These are phyloP conservation scores for Ligdia adustata DNA, from an alignment of 2,888 invertebrate species.

Conservation along the genomic window DNA sequence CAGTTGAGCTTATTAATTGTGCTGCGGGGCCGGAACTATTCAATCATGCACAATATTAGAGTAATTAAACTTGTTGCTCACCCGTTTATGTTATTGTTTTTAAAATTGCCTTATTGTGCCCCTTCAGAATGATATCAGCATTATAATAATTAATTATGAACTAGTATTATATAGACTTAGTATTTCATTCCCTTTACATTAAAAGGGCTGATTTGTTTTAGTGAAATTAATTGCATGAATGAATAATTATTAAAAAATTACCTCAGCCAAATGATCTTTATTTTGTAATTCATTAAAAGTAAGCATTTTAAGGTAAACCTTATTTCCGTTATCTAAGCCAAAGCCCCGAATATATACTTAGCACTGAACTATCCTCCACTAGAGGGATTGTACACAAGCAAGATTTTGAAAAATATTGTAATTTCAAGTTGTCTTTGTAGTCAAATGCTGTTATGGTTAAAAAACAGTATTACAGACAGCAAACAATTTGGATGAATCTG, in stretches of 20 bases:
- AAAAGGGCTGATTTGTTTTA: conserved; percentile 2
- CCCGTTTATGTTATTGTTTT: too few relatives aligned
- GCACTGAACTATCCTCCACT: conserved; percentile 4
- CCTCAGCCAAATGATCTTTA: conserved; percentile 12
- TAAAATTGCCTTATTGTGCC: conserved; percentile 12
- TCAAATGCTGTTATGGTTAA: too few relatives aligned
- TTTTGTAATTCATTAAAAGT: neutral
- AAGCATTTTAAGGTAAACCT: neutral
- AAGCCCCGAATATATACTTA: conserved; percentile 18
- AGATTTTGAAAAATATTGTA: too few relatives aligned
- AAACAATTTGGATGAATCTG: too few relatives aligned
- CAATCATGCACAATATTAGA: too few relatives aligned
- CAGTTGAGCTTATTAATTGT: too few relatives aligned
- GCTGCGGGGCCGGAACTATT: too few relatives aligned
- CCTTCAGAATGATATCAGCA: conserved; percentile 19
- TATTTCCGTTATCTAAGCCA: conserved; percentile 19
- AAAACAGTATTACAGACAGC: too few relatives aligned
- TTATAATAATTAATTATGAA: conserved; percentile 21
- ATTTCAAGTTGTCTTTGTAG: too few relatives aligned
- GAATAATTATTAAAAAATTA: conserved; percentile 9
- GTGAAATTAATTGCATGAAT: conserved; percentile 10
- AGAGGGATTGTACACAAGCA: too few relatives aligned
- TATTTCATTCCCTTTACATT: conserved; percentile 14
- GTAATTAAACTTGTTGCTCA: too few relatives aligned
- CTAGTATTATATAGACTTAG: conserved; percentile 23